phyloP scores from a whole-genome alignment of 2,888 invertebrate genomes.

The Athalia cordata region DNA sequence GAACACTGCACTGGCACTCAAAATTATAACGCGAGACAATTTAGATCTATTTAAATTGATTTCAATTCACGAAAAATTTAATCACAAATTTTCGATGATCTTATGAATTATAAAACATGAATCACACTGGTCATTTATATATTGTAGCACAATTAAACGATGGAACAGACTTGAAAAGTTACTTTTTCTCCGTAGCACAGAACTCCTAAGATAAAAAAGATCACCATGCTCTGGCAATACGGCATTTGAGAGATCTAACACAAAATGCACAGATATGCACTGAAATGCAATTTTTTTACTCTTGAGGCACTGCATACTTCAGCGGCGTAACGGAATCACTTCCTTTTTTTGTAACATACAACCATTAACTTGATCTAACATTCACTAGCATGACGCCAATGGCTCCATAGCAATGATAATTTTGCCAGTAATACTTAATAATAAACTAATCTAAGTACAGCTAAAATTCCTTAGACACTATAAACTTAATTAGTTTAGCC shows the following conservation, averaged over 20 bases:
- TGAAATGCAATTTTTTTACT: slow-evolving; percentile 17
- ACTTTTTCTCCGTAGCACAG: slow-evolving; percentile 2
- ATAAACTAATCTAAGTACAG: slow-evolving; percentile 37
- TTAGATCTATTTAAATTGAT: slow-evolving; percentile 27
- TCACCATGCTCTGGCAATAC: neutral
- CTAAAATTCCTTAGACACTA: slow-evolving; percentile 42
- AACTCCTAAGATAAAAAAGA: slow-evolving; percentile 10
- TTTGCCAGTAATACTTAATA: slow-evolving; percentile 21
- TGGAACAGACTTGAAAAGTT: neutral
- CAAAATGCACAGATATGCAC: slow-evolving; percentile 32
- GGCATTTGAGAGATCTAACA: slow-evolving; percentile 1
- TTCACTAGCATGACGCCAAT: slow-evolving; percentile 26
- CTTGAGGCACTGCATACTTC: slow-evolving; percentile 13
- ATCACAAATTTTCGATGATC: slow-evolving; percentile 26
- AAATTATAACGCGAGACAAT: slow-evolving; percentile 25
- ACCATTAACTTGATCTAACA: slow-evolving; percentile 13
- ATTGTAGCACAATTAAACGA: slow-evolving; percentile 36
- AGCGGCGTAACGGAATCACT: neutral
- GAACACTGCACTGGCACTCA: slow-evolving; percentile 41
- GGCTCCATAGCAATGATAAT: slow-evolving; percentile 34
- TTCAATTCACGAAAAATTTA: slow-evolving; percentile 37
- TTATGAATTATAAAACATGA: slow-evolving; percentile 34
- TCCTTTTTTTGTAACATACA: slow-evolving; percentile 7
- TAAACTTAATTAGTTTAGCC: slow-evolving; percentile 43
- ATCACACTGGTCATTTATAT: slow-evolving; percentile 36